These are phyloP conservation scores for Drosophila albomicans DNA, from an alignment of 1,140 invertebrate genomes.

Conservation along the genomic window DNA sequence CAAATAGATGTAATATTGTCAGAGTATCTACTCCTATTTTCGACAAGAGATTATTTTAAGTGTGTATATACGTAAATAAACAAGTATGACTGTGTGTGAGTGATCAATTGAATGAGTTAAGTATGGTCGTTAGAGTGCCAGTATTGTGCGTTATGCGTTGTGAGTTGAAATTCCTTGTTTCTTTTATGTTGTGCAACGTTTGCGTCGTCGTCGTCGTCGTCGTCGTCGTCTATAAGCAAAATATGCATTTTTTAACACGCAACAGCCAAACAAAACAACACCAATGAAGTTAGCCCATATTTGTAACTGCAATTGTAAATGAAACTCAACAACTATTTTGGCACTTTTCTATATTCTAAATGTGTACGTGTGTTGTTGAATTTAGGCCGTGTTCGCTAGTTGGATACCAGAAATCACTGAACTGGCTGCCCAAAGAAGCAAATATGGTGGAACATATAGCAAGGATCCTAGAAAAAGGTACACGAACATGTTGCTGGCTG, in stretches of 20 bases:
- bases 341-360: slow-evolving; percentile 67
- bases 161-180: slow-evolving; percentile 5
- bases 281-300: slow-evolving; percentile 35
- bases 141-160: background rate
- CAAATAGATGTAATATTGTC: slow-evolving; percentile 66
- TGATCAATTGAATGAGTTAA: slow-evolving; percentile 12
- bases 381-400: slow-evolving; percentile 98
- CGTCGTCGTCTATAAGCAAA: slow-evolving; percentile 28
- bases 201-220: slow-evolving; percentile 7
- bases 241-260: slow-evolving; percentile 23
- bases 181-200: slow-evolving; percentile 24
- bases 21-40: slow-evolving; percentile 12
- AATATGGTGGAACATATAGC: slow-evolving; percentile 99
- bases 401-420: slow-evolving; percentile 99
- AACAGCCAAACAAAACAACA: slow-evolving; percentile 35
- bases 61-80: slow-evolving; percentile 29
- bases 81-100: slow-evolving; percentile 23
- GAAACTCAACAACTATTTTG: slow-evolving; percentile 45
- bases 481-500: slow-evolving; percentile 85
- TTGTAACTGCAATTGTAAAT: slow-evolving; percentile 38
- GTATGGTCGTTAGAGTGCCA: slow-evolving; percentile 11
- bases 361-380: slow-evolving; percentile 84
- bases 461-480: slow-evolving; percentile 99
- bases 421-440: slow-evolving; percentile 98
- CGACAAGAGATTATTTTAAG: slow-evolving; percentile 15